A percentile compares a stretch with the other conserved stretches of the same genome.
Evolutionary conservation across 2,113 vertebrate genomes (phyloP).

Genomic region (Gila orcuttii): DNA sequence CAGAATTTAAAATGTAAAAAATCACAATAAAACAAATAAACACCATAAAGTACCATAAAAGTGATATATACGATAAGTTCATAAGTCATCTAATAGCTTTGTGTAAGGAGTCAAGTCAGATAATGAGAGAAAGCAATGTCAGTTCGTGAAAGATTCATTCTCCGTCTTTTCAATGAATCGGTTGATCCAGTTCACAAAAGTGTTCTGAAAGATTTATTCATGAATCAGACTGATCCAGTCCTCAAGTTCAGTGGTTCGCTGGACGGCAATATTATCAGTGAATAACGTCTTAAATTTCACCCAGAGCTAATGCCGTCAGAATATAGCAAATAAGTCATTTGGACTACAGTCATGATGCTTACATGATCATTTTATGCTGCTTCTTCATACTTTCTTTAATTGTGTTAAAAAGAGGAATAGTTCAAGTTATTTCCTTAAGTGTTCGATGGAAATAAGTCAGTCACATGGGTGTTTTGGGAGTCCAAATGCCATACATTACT

Average conservation of each 20-base stretch:
- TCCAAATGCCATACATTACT: background rate
- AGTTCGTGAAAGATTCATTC: background rate
- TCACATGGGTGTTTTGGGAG: background rate
- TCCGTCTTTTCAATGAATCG: background rate
- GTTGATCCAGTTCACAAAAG: background rate
- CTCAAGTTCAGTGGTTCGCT: background rate
- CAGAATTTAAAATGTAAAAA: background rate
- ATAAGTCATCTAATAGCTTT: background rate
- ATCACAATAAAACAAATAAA: background rate
- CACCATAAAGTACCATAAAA: background rate
- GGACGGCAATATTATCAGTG: background rate
- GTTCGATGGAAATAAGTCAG: background rate
- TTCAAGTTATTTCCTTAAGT: background rate
- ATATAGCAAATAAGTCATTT: background rate
- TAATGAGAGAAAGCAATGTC: background rate
- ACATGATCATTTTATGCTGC: background rate
- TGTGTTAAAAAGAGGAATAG: background rate
- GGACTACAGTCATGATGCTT: background rate
- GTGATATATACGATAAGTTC: background rate
- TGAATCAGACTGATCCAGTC: background rate
- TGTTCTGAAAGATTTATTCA: background rate
- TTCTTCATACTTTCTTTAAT: background rate
- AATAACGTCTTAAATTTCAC: background rate
- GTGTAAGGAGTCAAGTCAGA: background rate
- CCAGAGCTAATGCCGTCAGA: background rate